These are phyloP conservation scores for Eulimnadia texana DNA, from an alignment of 1,140 invertebrate genomes.

Conservation along the genomic window DNA sequence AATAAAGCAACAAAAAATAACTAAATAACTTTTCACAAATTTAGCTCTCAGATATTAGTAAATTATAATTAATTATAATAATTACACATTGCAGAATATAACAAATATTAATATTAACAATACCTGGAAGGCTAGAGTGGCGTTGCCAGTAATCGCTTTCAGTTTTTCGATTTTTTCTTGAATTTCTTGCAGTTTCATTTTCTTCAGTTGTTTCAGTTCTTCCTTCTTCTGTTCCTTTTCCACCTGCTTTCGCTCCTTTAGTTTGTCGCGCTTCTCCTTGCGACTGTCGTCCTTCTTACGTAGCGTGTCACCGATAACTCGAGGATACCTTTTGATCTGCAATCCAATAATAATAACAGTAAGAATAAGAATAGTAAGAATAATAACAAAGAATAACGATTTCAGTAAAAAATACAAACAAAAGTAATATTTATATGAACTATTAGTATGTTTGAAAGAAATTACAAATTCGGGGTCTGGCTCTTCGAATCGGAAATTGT, in stretches of 20 bases:
- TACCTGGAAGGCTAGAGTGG: constrained; percentile 9
- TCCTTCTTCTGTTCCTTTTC: constrained; percentile 70
- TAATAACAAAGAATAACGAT: constrained; percentile 17
- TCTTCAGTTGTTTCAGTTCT: constrained; percentile 73
- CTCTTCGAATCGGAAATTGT: constrained; percentile 92
- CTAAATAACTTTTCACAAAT: too few relatives aligned
- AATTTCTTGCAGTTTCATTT: constrained; percentile 78
- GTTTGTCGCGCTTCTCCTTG: constrained; percentile 56
- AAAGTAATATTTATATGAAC: constrained; percentile 10
- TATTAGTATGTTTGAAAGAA: constrained; percentile 19
- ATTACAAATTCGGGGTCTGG: constrained; percentile 83
- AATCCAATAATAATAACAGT: neutral
- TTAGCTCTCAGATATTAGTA: too few relatives aligned
- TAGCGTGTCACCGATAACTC: constrained; percentile 69
- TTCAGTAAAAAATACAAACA: constrained; percentile 14
- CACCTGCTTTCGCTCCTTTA: constrained; percentile 59
- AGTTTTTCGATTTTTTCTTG: constrained; percentile 73
- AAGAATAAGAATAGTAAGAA: neutral
- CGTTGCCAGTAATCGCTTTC: constrained; percentile 74
- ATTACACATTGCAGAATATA: neutral
- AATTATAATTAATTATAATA: neutral
- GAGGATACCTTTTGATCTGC: constrained; percentile 73
- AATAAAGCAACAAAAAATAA: neutral
- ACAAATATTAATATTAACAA: neutral
- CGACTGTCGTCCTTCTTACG: constrained; percentile 63